Base-by-base conservation (phyloP, 2,113 vertebrate species). In the Lampris megalopsis region DNA sequence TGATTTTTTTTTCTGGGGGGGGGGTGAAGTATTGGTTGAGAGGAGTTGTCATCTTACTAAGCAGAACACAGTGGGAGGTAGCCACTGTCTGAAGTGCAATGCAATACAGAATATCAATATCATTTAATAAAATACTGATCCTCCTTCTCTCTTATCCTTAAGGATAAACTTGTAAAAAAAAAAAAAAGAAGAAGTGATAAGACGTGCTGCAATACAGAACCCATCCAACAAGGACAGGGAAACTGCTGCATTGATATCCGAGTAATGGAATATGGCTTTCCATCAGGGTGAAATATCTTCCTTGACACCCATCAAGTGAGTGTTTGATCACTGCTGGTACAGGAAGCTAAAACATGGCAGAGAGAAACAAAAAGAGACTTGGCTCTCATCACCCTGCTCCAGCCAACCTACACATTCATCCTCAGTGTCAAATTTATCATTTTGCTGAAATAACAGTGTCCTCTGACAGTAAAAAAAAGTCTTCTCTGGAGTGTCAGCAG, bases 321-420 rank as follows among this genome's bases (percentile, higher is more conserved):
- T 52, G n/a, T 68, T 76, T 78, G 59, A 79, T 76, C 41, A 3
- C 64, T 81, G 68, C 53, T 53, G 43, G 49, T 53, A 54, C 57
- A 79, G 48, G 43, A 53, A n/a, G 13, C 11, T 11, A 45, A 13
- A 53, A 2, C 11, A 13, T 3, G 50, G 2, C 4, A 53, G 50
- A 53, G 50, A 53, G 50, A 53, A 3, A 53, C 2, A 13, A 4
- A 53, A 13, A n/a, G 13, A n/a, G 50, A 13, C 4, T 13, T 10
- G 9, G n/a, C 10, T 53, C 43, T 5, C 43, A 45, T 7, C 43
- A 5, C 43, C 7, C 1, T 52, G 8, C 49, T 52, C 11, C 9
- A 9, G 11, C 1, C 11, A 1, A 52, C 11, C 49, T 24, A 24
- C 24, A 24, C 11, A 52, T 52, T 10, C 49, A 52, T 52, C 49